These are phyloP conservation scores for Leptarthrus brevirostris DNA, from an alignment of 2,888 invertebrate species.

Conservation along the genomic window DNA sequence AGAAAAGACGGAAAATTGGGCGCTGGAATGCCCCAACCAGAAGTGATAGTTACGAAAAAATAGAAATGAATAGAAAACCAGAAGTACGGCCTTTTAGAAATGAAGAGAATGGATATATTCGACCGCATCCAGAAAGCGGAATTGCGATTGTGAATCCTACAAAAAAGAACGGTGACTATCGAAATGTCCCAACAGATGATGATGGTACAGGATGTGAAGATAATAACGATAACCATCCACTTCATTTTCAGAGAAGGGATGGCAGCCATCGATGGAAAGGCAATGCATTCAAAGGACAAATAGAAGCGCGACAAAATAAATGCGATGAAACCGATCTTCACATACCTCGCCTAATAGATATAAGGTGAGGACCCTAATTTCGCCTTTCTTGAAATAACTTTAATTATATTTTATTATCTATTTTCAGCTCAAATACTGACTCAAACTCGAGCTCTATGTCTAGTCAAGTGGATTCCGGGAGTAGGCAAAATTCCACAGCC, in stretches of 20 bases:
- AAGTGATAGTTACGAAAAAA: conserved; percentile 81
- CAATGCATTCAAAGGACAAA: conserved; percentile 39
- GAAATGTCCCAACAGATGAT: conserved; percentile 78
- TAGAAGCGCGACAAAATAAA: background rate
- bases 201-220: conserved; percentile 73
- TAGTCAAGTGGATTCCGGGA: conserved; percentile 65
- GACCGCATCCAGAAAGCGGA: conserved; percentile 57
- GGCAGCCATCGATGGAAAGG: conserved; percentile 63
- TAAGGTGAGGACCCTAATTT: conserved; percentile 69
- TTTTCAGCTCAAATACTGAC: conserved; percentile 69
- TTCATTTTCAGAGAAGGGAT: conserved; percentile 56
- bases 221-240: conserved; percentile 65
- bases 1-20: conserved; percentile 73
- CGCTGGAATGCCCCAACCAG: conserved; percentile 67
- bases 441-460: conserved; percentile 72
- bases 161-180: conserved; percentile 76
- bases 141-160: conserved; percentile 66
- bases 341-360: conserved; percentile 73
- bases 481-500: conserved; percentile 51
- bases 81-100: conserved; percentile 58
- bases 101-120: conserved; percentile 56
- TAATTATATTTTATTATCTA: conserved; percentile 59
- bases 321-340: conserved; percentile 72
- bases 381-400: background rate
- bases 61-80: conserved; percentile 76